Conservation (phyloP, 2,888 invertebrate genomes). For the Diarsia dahlii region DNA sequence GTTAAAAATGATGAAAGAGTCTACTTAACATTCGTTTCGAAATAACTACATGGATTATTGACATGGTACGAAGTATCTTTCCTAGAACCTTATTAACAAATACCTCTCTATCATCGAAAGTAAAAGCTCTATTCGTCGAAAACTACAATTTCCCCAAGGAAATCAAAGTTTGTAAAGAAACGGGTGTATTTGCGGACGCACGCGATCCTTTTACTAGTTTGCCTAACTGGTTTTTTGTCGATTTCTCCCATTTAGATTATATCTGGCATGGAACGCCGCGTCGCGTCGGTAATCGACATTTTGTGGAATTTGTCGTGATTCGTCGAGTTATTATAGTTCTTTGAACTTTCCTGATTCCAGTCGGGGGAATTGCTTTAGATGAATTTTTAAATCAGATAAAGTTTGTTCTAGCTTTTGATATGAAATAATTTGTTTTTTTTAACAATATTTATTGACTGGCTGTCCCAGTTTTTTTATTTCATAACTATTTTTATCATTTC, state of each 20-base stretch:
- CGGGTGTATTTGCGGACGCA: conserved; percentile 45
- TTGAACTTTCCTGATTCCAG: conserved; percentile 4
- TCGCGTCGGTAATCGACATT: conserved; percentile 14
- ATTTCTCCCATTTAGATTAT: conserved; percentile 53
- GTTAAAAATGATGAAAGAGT: not conserved
- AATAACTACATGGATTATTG: not conserved
- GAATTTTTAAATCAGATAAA: conserved; percentile 2
- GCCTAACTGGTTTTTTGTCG: conserved; percentile 57
- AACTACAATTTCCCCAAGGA: conserved; percentile 60
- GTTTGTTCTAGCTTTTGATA: not conserved
- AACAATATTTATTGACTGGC: not conserved
- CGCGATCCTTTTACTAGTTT: conserved; percentile 59
- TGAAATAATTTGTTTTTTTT: not conserved
- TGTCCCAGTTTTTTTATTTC: not conserved
- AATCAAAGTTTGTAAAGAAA: conserved; percentile 54
- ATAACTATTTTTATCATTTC: not conserved
- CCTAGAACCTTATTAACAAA: conserved; percentile 8
- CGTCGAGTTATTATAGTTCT: conserved; percentile 6
- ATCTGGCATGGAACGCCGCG: conserved; percentile 28
- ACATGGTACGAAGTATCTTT: not conserved
- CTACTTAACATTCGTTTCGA: not conserved
- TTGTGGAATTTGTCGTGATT: conserved; percentile 39
- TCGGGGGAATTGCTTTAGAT: not conserved
- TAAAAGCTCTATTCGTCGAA: conserved; percentile 17
- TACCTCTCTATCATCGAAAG: conserved; percentile 7